phyloP scores from a whole-genome alignment of 1,140 invertebrate genomes.

The Papilio dardanus region DNA sequence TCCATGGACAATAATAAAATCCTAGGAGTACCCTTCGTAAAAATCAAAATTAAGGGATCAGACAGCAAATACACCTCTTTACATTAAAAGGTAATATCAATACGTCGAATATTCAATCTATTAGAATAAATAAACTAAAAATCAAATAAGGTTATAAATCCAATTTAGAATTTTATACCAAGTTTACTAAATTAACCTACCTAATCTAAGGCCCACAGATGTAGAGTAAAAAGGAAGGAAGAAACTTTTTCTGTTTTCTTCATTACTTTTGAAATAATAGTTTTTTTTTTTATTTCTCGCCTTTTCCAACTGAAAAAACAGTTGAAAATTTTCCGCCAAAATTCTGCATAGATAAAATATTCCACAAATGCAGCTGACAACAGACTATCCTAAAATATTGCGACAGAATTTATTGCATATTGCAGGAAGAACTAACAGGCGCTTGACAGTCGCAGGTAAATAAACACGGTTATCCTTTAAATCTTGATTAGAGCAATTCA shows the following conservation, averaged over 20 bases:
- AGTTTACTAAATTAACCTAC: background rate
- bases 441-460: background rate
- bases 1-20: background rate
- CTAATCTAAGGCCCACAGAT: too few species aligned
- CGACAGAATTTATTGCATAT: background rate
- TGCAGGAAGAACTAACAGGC: background rate
- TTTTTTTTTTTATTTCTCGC: too few species aligned
- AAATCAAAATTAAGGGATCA: conserved; percentile 4
- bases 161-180: background rate
- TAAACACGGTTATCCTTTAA: background rate
- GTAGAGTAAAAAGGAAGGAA: too few species aligned
- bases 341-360: background rate
- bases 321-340: background rate
- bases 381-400: conserved; percentile 7
- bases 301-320: background rate
- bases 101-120: background rate
- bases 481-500: background rate
- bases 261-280: too few species aligned
- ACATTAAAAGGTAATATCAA: conserved; percentile 12
- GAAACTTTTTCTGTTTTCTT: too few species aligned
- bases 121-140: background rate
- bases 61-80: background rate
- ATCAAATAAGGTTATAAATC: background rate
- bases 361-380: background rate
- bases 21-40: background rate